Conservation (phyloP, 2,888 invertebrate genomes). For the Euzetes globulus region DNA sequence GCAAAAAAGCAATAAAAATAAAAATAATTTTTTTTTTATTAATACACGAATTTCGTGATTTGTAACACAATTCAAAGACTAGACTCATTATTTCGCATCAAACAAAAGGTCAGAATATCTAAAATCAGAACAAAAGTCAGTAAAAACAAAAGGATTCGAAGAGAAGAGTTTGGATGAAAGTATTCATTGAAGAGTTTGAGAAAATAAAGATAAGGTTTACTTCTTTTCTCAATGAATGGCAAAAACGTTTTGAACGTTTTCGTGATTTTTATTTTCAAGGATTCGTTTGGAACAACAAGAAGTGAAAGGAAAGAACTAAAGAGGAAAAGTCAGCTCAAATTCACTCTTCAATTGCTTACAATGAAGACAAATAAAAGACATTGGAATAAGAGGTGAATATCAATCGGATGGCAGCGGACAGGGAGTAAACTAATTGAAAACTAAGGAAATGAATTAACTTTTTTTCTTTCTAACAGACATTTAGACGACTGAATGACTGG, state of each 20-base stretch:
- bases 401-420: no score
- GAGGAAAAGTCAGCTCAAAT: no score
- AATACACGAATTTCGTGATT: not conserved
- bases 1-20: not conserved
- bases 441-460: not conserved
- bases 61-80: not conserved
- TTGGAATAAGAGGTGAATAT: no score
- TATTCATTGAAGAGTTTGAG: not conserved
- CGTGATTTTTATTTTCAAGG: constrained; percentile 1
- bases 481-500: not conserved
- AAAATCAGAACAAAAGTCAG: not conserved
- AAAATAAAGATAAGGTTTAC: not conserved
- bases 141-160: not conserved
- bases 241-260: not conserved
- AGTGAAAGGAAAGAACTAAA: not conserved
- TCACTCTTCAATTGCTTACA: no score
- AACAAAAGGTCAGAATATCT: not conserved
- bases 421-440: not conserved
- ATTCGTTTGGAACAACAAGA: not conserved
- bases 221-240: not conserved
- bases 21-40: not conserved
- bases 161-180: not conserved
- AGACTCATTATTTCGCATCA: not conserved
- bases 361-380: no score
- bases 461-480: not conserved